Evolutionary conservation across 2,113 vertebrate genomes (phyloP).

Genomic region (Glaucidium brasilianum): DNA sequence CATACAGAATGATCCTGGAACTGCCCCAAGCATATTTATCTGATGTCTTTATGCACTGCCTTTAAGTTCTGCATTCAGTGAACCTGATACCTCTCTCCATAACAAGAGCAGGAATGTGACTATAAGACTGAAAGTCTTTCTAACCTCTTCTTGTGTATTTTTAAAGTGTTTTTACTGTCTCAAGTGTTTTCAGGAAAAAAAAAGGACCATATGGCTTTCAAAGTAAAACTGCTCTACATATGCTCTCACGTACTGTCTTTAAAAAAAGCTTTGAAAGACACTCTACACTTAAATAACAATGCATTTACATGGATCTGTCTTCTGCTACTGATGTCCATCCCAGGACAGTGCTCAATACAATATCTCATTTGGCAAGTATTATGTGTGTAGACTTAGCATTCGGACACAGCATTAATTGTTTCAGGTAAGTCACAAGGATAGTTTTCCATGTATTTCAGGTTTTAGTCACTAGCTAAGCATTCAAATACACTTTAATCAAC

Average conservation of each 20-base stretch:
- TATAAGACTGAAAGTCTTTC: neutral
- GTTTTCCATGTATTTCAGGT: neutral
- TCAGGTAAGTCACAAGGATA: neutral
- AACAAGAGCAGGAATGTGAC: neutral
- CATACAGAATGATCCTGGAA: neutral
- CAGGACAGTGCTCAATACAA: neutral
- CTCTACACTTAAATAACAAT: neutral
- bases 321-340: neutral
- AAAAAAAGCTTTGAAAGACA: neutral
- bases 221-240: neutral
- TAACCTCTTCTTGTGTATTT: neutral
- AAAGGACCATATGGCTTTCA: neutral
- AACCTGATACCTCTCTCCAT: neutral
- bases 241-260: neutral
- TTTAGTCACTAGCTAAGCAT: conserved; percentile 22
- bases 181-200: neutral
- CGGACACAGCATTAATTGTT: neutral
- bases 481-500: conserved; percentile 42
- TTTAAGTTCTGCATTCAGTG: neutral
- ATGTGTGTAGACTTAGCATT: neutral
- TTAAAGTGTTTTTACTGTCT: neutral
- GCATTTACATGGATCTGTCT: neutral
- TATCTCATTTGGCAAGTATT: neutral
- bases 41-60: neutral
- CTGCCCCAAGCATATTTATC: neutral